These are phyloP conservation scores for Atethmia centrago DNA, from an alignment of 2,888 invertebrate species.

Conservation along the genomic window DNA sequence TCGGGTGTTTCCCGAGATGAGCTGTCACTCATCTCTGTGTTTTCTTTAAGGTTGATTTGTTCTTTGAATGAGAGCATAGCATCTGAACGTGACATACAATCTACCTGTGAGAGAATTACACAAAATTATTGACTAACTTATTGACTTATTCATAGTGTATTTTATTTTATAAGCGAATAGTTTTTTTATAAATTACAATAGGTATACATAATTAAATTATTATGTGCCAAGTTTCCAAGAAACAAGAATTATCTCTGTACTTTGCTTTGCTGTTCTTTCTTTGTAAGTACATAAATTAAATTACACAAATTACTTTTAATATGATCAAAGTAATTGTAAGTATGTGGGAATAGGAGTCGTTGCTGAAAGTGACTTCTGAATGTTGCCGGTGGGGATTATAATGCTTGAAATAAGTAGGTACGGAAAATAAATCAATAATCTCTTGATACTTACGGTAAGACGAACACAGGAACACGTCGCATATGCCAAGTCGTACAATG, in stretches of 20 bases:
- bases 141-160: too few species aligned
- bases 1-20: background rate
- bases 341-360: background rate
- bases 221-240: background rate
- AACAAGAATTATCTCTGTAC: background rate
- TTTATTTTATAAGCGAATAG: background rate
- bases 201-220: background rate
- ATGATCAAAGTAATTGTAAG: background rate
- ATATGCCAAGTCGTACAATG: background rate
- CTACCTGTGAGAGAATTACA: background rate
- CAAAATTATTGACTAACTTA: background rate
- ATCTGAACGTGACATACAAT: background rate
- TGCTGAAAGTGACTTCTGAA: background rate
- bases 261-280: background rate
- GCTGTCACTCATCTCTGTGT: background rate
- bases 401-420: background rate
- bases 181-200: background rate
- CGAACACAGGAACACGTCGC: constrained; percentile 9
- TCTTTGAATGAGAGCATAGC: constrained; percentile 14
- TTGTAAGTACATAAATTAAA: background rate
- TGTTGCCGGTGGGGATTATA: background rate
- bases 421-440: background rate
- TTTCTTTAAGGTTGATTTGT: constrained; percentile 8
- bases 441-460: constrained; percentile 19
- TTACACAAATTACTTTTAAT: constrained; percentile 1